Conservation (phyloP, 2,888 invertebrate genomes). For the Himalopsyche tibetana region DNA sequence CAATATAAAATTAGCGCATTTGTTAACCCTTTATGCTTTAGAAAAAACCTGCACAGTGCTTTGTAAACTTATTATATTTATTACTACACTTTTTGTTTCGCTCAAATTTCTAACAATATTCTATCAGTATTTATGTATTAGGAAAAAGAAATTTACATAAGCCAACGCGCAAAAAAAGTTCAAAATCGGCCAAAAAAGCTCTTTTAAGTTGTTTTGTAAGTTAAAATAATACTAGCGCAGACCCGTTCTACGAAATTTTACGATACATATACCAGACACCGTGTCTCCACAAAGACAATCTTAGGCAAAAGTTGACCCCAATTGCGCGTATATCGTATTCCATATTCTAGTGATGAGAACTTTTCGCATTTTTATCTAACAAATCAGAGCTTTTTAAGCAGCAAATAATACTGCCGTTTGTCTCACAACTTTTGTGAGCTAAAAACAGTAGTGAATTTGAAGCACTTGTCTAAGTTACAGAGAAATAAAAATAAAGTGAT, state of each 20-base stretch:
- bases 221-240: constrained; percentile 25
- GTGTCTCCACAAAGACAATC: constrained; percentile 43
- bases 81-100: neutral
- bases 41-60: neutral
- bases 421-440: neutral
- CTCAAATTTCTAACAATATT: neutral
- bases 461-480: neutral
- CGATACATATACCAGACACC: constrained; percentile 55
- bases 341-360: constrained; percentile 12
- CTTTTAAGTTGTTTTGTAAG: constrained; percentile 1
- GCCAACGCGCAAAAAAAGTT: neutral
- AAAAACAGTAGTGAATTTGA: neutral
- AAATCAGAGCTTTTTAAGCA: neutral
- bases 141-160: neutral
- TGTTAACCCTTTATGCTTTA: neutral
- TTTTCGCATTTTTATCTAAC: neutral
- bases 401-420: neutral
- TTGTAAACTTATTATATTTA: neutral
- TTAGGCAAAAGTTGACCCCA: constrained; percentile 30
- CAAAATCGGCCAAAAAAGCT: neutral
- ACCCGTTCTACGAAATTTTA: constrained; percentile 49
- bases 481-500: neutral
- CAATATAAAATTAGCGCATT: neutral
- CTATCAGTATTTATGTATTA: neutral
- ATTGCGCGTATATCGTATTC: constrained; percentile 42